A percentile compares a stretch with the other conserved stretches of the same genome.
These are phyloP conservation scores for Ursus arctos DNA, from an alignment of 2,113 vertebrate genomes.

Conservation along the genomic window DNA sequence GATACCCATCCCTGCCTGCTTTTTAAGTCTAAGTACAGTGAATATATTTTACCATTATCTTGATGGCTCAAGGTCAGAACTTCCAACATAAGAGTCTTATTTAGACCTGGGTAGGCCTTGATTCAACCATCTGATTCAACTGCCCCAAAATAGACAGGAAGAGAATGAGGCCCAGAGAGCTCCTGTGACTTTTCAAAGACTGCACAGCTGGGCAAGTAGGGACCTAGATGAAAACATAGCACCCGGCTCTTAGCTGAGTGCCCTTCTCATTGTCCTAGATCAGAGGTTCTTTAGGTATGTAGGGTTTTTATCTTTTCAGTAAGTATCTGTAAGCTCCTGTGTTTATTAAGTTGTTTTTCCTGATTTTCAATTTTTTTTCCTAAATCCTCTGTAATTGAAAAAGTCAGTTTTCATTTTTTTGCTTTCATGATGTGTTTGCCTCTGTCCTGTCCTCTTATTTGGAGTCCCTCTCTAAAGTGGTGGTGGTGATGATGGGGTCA, in stretches of 20 bases:
- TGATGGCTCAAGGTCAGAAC: slow-evolving; percentile 26
- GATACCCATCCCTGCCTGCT: background rate
- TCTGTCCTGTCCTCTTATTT: background rate
- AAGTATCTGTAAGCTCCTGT: background rate
- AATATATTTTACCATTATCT: slow-evolving; percentile 29
- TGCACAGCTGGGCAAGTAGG: background rate
- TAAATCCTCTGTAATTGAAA: background rate
- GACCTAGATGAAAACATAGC: background rate
- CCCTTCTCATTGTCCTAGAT: background rate
- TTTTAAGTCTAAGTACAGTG: slow-evolving; percentile 13
- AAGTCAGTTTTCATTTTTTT: slow-evolving; percentile 50
- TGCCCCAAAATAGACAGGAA: background rate
- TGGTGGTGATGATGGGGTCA: background rate
- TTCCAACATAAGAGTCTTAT: background rate
- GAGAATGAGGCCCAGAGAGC: background rate
- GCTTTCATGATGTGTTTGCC: background rate
- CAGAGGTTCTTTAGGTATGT: background rate
- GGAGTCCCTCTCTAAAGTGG: background rate
- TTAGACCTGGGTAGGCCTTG: background rate
- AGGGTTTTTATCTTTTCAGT: background rate
- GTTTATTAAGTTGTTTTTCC: background rate
- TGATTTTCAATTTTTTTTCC: background rate
- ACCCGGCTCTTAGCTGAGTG: background rate
- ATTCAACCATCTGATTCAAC: background rate
- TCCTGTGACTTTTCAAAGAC: background rate